Conservation (phyloP, 2,888 invertebrate genomes). For the Poecilobothrus nobilitatus region DNA sequence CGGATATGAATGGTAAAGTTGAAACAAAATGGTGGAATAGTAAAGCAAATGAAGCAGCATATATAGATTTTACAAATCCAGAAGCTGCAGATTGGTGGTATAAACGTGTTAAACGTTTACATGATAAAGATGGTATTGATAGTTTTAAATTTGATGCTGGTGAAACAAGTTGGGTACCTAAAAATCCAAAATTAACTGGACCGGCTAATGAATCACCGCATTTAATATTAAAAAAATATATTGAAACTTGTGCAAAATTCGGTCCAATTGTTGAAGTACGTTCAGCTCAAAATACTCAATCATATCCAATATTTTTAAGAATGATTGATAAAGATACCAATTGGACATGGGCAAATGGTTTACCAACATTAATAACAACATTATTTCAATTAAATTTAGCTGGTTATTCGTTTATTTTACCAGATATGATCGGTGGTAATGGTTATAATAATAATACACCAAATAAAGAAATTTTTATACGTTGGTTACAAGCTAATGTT, state of each 20-base stretch:
- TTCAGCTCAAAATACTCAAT: slow-evolving; percentile 55
- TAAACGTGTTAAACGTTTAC: slow-evolving; percentile 46
- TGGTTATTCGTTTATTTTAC: slow-evolving; percentile 57
- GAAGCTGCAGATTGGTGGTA: slow-evolving; percentile 52
- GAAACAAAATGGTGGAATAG: slow-evolving; percentile 47
- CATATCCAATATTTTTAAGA: slow-evolving; percentile 57
- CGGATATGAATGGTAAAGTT: slow-evolving; percentile 40
- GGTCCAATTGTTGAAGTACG: slow-evolving; percentile 59
- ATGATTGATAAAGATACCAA: slow-evolving; percentile 65
- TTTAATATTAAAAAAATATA: slow-evolving; percentile 47
- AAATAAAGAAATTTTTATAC: slow-evolving; percentile 54
- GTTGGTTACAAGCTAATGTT: slow-evolving; percentile 66
- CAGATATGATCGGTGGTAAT: slow-evolving; percentile 68
- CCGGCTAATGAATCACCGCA: slow-evolving; percentile 43
- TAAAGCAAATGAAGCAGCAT: slow-evolving; percentile 43
- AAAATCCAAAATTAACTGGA: slow-evolving; percentile 50
- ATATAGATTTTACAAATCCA: slow-evolving; percentile 61
- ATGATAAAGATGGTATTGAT: slow-evolving; percentile 55
- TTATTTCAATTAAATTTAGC: slow-evolving; percentile 43
- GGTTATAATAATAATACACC: slow-evolving; percentile 48
- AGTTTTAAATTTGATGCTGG: slow-evolving; percentile 75
- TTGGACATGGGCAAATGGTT: slow-evolving; percentile 57
- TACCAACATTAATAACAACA: slow-evolving; percentile 58
- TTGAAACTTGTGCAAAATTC: slow-evolving; percentile 48
- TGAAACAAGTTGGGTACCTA: slow-evolving; percentile 55